Percentiles rank a stretch among this genome's conserved stretches.
Evolutionary conservation across 2,797 vertebrate genomes (phyloP).

Genomic region (Gymnocypris eckloni): DNA sequence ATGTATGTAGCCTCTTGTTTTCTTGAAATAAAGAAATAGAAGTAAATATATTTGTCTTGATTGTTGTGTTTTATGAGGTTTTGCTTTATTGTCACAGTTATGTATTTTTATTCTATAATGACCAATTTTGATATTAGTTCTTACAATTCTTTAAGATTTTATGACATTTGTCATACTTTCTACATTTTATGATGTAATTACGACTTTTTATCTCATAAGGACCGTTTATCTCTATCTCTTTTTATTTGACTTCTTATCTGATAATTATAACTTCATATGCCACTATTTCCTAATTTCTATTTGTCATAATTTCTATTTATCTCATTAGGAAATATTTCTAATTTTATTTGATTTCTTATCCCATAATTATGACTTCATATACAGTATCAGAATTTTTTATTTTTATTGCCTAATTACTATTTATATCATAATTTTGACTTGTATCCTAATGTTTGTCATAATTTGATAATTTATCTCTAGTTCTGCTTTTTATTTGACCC

Average conservation of each 20-base stretch:
- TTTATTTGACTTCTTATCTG: no score
- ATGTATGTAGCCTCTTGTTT: constrained; percentile 10
- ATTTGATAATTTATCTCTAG: not conserved
- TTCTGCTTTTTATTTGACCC: not conserved
- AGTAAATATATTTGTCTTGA: not conserved
- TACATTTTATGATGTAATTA: not conserved
- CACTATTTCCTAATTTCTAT: not conserved
- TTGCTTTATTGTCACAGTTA: no score
- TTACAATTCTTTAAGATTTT: no score
- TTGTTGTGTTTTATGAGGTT: not conserved
- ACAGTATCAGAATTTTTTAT: not conserved
- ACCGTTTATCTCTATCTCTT: no score
- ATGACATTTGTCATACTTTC: not conserved
- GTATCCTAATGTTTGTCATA: not conserved
- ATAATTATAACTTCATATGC: no score
- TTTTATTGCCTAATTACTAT: not conserved
- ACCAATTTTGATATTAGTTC: not conserved
- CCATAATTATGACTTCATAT: not conserved
- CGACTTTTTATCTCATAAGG: not conserved
- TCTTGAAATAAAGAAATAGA: constrained; percentile 31
- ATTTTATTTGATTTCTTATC: not conserved
- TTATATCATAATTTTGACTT: not conserved
- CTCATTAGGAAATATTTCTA: not conserved
- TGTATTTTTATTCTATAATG: not conserved
- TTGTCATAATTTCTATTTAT: not conserved